Conservation (phyloP, 2,888 invertebrate genomes). For the Alsophila aescularia region DNA sequence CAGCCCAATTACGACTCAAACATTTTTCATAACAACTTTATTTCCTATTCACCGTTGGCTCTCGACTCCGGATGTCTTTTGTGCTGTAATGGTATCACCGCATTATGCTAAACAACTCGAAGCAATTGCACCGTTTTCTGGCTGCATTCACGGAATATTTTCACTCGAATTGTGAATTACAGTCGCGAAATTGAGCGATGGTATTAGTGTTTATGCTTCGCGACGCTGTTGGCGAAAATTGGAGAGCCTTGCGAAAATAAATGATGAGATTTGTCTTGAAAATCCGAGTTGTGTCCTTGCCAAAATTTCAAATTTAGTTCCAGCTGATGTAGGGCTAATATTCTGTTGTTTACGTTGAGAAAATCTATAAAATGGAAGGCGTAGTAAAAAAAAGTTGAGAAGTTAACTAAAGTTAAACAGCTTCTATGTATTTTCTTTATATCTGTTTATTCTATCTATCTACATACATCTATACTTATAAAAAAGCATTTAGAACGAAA, state of each 20-base stretch:
- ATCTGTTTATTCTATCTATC: no score
- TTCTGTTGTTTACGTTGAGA: neutral
- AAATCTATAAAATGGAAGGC: neutral
- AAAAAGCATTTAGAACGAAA: no score
- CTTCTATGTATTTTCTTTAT: no score
- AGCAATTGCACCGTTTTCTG: constrained; percentile 67
- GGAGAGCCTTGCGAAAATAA: constrained; percentile 25
- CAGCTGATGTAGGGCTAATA: neutral
- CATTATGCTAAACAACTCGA: constrained; percentile 76
- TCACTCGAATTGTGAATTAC: constrained; percentile 68
- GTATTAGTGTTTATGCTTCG: constrained; percentile 37
- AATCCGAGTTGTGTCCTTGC: constrained; percentile 4
- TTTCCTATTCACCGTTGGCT: constrained; percentile 26
- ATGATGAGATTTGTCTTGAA: constrained; percentile 11
- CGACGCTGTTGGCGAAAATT: constrained; percentile 29
- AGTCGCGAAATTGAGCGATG: constrained; percentile 57
- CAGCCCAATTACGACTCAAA: constrained; percentile 26
- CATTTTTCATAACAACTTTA: constrained; percentile 30
- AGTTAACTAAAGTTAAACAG: no score
- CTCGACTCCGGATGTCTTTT: constrained; percentile 53
- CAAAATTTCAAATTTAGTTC: constrained; percentile 32
- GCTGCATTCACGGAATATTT: constrained; percentile 39
- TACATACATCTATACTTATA: no score
- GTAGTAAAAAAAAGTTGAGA: neutral
- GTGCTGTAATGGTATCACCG: constrained; percentile 70